These are phyloP conservation scores for Callorhinus ursinus DNA, from an alignment of 2,113 vertebrate genomes.

Conservation along the genomic window DNA sequence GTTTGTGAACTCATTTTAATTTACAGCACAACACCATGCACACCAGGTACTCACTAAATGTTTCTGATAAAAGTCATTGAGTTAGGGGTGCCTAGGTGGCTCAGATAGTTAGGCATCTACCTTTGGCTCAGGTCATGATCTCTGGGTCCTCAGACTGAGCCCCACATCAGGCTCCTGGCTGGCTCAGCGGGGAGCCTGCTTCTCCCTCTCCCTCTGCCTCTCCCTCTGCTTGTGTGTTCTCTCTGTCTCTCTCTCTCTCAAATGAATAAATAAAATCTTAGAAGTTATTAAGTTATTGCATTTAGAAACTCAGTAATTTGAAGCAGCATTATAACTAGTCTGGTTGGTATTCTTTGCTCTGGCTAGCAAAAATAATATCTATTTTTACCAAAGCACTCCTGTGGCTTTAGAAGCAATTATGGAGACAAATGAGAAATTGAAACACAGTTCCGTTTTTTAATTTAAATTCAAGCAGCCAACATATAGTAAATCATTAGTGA, in stretches of 20 bases:
- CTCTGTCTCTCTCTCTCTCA: no score
- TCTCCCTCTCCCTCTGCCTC: no score
- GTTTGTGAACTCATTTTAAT: background rate
- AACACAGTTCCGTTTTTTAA: background rate
- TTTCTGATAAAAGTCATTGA: conserved; percentile 31
- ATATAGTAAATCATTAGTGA: background rate
- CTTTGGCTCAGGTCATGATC: no score
- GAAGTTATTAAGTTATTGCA: background rate
- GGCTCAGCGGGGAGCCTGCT: no score
- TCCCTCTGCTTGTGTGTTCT: no score
- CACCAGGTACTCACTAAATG: background rate
- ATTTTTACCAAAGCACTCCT: background rate
- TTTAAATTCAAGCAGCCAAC: background rate
- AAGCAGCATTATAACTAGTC: background rate
- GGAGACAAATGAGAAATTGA: background rate
- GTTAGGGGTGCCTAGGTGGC: background rate
- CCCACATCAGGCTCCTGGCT: no score
- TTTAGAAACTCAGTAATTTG: background rate
- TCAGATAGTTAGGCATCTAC: no score
- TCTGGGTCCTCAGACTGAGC: no score
- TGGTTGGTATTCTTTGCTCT: background rate
- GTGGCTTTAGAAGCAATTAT: background rate
- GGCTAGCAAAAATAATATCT: background rate
- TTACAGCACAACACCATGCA: background rate
- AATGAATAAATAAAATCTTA: no score